Percentiles rank a stretch among this genome's conserved stretches.
phyloP scores from a whole-genome alignment of 2,113 vertebrate species.

The Stomatorhinus ivindoensis region DNA sequence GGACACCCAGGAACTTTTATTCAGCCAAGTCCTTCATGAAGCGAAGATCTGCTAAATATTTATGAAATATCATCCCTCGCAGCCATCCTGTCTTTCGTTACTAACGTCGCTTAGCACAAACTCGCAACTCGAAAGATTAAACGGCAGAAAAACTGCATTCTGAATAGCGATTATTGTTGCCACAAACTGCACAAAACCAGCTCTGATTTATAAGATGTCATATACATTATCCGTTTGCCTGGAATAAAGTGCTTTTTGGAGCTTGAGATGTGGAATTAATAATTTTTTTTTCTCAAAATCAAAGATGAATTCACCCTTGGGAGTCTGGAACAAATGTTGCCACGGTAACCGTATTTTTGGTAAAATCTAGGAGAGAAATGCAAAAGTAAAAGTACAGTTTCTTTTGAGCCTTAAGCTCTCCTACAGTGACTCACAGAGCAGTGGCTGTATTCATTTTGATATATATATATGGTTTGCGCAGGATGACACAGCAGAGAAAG shows the following conservation, averaged over 20 bases:
- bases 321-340: conserved; percentile 15
- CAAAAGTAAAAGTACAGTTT: not conserved
- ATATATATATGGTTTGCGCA: not conserved
- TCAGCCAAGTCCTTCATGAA: not conserved
- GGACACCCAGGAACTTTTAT: not conserved
- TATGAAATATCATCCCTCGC: conserved; percentile 17
- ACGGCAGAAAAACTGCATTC: conserved; percentile 9
- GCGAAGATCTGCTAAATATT: conserved; percentile 20
- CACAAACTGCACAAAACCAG: not conserved
- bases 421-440: not conserved
- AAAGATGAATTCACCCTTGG: conserved; percentile 17
- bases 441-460: not conserved
- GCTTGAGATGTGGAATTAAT: conserved; percentile 14
- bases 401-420: not conserved
- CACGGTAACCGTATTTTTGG: conserved; percentile 13
- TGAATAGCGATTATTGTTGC: conserved; percentile 12
- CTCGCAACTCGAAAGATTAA: conserved; percentile 19
- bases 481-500: not conserved
- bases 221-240: conserved; percentile 11
- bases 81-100: not conserved
- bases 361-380: not conserved
- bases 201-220: conserved; percentile 19
- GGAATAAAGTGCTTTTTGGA: conserved; percentile 14
- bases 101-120: conserved; percentile 19
- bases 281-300: conserved; percentile 12